Percentiles rank a stretch among this genome's conserved stretches.
phyloP scores from a whole-genome alignment of 2,113 vertebrate species.

The Mustela lutreola region DNA sequence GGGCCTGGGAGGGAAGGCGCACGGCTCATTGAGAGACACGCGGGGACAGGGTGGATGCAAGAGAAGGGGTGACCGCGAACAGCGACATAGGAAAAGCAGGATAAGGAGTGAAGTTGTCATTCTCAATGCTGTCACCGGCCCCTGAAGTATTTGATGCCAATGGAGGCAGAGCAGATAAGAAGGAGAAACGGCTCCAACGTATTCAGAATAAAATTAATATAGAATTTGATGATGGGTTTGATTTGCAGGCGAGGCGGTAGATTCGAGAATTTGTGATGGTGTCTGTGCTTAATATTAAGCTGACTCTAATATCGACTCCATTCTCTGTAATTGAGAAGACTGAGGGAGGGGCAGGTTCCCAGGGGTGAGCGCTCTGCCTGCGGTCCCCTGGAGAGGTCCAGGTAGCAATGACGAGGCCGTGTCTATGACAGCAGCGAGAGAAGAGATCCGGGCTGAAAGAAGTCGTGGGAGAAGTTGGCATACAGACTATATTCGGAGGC shows the following conservation, averaged over 20 bases:
- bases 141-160: rapidly evolving
- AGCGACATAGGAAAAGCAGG: rapidly evolving
- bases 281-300: not conserved
- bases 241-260: not conserved
- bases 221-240: too few relatives aligned
- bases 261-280: not conserved
- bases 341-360: too few relatives aligned
- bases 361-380: rapidly evolving
- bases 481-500: rapidly evolving
- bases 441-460: not conserved
- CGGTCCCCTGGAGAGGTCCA: not conserved
- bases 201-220: not conserved
- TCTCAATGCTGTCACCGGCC: not conserved
- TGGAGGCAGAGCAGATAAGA: not conserved
- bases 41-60: rapidly evolving
- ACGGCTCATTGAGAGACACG: rapidly evolving
- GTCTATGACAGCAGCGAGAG: not conserved
- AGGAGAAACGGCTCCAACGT: not conserved
- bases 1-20: too few relatives aligned
- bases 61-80: not conserved
- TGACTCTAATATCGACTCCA: not conserved
- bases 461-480: rapidly evolving
- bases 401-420: rapidly evolving
- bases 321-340: not conserved
- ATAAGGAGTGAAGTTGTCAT: not conserved